Evolutionary conservation across 2,113 vertebrate genomes (phyloP), one percentile per base, ranked within the genome.

Genomic region (Numenius arquata): DNA sequence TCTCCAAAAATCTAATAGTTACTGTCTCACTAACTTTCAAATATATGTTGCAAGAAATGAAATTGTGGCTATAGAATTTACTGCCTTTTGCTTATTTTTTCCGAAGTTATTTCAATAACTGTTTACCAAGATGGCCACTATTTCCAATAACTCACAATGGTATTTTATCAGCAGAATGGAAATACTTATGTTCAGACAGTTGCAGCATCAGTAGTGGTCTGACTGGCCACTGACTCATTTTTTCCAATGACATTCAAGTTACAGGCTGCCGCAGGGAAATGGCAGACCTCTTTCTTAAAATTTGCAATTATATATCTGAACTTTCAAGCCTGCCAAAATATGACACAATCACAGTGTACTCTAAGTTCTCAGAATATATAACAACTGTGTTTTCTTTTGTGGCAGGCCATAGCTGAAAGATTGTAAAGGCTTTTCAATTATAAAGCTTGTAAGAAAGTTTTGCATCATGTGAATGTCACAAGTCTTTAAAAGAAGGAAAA

Each of bases 231-330:
- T 71, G 41, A 74, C 47, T n/a, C 16, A 43, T 80, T 80, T 95
- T 89, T 94, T 84, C 30, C 34, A 78, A 12, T 80, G 68, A 40
- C 30, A 74, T 88, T 93, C 59, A 90, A 81, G 47, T 59, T 84
- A 86, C 47, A 90, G 63, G 55, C 26, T 77, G 50, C 67, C 1
- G 0, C 59, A 59, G 52, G 61, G 43, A 84, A 88, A 71, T 41
- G 34, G 78, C 68, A 87, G 78, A 85, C 19, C 27, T 45, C 13
- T 86, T 88, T 92, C 73, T 83, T 93, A 92, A 93, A 90, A 88
- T 88, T 75, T 84, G 8, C 38, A 59, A 23, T 88, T 71, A 53
- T 77, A 45, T 67, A 74, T 88, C 71, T 92, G 85, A 96, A 91
- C 77, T 88, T 86, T 92, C 19, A 70, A 11, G 36, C 59, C 63